Percentiles rank a stretch among this genome's conserved stretches.
Conservation (phyloP, 64 coral and sea anemone species). For the Astreopora myriophthalma region DNA sequence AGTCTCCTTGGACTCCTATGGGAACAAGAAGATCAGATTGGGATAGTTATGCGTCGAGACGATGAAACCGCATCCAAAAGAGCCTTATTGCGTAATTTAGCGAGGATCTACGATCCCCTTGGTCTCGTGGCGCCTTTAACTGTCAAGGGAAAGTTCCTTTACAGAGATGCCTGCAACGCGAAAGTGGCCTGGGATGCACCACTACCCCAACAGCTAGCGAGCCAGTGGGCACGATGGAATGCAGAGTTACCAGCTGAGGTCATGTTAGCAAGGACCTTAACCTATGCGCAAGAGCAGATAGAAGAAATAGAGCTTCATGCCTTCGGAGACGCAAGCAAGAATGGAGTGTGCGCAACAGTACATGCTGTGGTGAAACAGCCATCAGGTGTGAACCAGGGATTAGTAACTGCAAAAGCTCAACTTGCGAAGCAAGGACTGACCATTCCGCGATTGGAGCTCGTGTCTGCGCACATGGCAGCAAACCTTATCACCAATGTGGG, state of each 20-base stretch:
- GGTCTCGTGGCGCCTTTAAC: conserved; percentile 26
- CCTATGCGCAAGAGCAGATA: neutral
- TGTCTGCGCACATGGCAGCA: conserved; percentile 56
- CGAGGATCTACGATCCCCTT: conserved; percentile 38
- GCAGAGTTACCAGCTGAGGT: conserved; percentile 16
- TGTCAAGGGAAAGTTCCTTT: conserved; percentile 29
- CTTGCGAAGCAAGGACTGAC: conserved; percentile 54
- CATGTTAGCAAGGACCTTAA: neutral
- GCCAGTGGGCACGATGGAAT: neutral
- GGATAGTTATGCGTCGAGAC: too few species aligned
- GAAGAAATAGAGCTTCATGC: conserved; percentile 20
- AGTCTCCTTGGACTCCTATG: too few species aligned
- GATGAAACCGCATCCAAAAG: conserved; percentile 10
- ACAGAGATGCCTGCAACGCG: conserved; percentile 20
- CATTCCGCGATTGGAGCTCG: conserved; percentile 52
- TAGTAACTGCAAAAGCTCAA: conserved; percentile 26
- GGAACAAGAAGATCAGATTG: too few species aligned
- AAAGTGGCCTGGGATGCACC: neutral
- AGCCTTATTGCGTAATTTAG: neutral
- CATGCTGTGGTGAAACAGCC: conserved; percentile 50
- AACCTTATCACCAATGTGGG: too few species aligned
- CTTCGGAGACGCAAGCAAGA: conserved; percentile 51
- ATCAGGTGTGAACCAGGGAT: neutral
- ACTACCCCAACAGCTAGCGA: neutral
- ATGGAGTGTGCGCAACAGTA: conserved; percentile 23